Evolutionary conservation across 2,113 vertebrate genomes (phyloP), one percentile per base, ranked within the genome.

Genomic region (Muscicapa adusta): DNA sequence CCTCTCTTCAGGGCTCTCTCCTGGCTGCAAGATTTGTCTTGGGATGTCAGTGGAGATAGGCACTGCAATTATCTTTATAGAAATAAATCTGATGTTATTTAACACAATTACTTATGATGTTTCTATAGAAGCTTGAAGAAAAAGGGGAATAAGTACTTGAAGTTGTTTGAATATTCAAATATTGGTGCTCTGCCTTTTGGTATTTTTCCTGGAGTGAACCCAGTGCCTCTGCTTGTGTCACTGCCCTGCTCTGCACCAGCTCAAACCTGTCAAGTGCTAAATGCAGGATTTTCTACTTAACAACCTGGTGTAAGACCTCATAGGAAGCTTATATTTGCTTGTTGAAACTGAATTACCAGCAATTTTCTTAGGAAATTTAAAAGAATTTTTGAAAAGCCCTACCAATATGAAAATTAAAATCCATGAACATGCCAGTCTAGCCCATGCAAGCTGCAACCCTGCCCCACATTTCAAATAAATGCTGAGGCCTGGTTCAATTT

Each of bases 181-280:
- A 10, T 36, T 17, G 5, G 22, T 40, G 23, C 31, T 80, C 16
- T 80, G 58, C 29, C 17, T 54, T 31, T 48, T 54, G 43, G 10
- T 85, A 3, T 29, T 50, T 82, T 58, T 78, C 23, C 6, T 1
- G 5, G 51, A 6, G 53, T 0, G 3, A 66, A 34, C 0, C 9
- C 2, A 2, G 42, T 5, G 3, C 4, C 2, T 36, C 47, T 8
- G 8, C 65, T 84, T 0, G 0, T 9, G 3, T 42, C 1, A 3
- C 57, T 75, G 80, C 65, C 25, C 33, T 48, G 56, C 73, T 85
- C 61, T n/a, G 34, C 57, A 14, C 26, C 57, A 34, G 43, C 88
- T 34, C 53, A 54, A 71, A 75, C 5, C 2, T 68, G 19, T 43
- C 8, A 65, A 74, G 75, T 83, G 60, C 83, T 92, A 62, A 90